Conservation (phyloP, 2,113 vertebrate genomes). For the Rhynchomys soricoides region DNA sequence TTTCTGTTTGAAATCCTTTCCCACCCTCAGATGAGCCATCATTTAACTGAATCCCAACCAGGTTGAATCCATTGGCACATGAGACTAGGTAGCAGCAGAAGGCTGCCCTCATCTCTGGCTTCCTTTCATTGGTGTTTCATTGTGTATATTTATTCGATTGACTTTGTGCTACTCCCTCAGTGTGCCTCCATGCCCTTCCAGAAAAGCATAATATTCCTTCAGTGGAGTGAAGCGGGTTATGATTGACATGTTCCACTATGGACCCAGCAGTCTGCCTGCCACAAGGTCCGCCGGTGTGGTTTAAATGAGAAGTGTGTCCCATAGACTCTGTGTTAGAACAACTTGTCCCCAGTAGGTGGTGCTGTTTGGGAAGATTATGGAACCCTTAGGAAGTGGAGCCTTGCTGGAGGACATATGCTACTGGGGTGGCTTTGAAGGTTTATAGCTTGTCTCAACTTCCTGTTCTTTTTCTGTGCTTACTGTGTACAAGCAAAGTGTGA, state of each 20-base stretch:
- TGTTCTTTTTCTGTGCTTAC: background rate
- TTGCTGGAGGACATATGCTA: background rate
- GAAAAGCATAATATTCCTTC: background rate
- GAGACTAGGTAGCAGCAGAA: background rate
- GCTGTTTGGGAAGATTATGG: background rate
- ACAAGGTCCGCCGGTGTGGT: too few relatives aligned
- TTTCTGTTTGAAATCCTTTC: too few relatives aligned
- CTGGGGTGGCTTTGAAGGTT: background rate
- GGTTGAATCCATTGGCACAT: background rate
- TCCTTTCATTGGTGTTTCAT: background rate
- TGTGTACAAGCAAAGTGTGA: background rate
- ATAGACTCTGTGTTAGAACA: too few relatives aligned
- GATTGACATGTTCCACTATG: background rate
- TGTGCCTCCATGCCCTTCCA: background rate
- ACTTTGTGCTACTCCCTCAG: background rate
- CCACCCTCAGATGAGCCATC: background rate
- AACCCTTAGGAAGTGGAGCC: background rate
- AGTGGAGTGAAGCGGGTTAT: background rate
- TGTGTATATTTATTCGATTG: background rate
- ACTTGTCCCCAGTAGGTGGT: background rate
- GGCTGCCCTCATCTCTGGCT: background rate
- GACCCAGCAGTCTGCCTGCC: background rate
- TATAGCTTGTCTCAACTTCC: background rate
- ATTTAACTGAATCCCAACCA: background rate
- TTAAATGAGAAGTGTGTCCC: background rate